Percentiles rank a stretch among this genome's conserved stretches.
These are phyloP conservation scores for Ceyx margarethae DNA, from an alignment of 2,113 vertebrate species.

Conservation along the genomic window DNA sequence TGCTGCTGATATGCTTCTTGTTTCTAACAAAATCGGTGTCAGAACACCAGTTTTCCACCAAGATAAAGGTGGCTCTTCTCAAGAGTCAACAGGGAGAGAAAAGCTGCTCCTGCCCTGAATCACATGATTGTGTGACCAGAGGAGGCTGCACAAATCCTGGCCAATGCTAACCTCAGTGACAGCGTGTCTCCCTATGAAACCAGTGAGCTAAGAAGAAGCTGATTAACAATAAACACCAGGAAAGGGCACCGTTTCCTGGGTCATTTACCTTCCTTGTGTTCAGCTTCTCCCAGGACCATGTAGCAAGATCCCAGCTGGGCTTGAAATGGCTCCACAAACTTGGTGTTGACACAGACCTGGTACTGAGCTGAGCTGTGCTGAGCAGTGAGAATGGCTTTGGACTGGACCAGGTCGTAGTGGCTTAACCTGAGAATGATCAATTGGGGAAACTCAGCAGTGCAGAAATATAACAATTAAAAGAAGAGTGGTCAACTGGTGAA, in stretches of 20 bases:
- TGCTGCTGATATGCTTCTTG: neutral
- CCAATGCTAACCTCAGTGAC: neutral
- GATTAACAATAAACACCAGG: neutral
- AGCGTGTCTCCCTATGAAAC: neutral
- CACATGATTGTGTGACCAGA: accelerated
- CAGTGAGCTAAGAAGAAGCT: neutral
- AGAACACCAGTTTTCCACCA: neutral
- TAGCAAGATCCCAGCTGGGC: conserved; percentile 85
- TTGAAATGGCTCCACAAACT: conserved; percentile 89
- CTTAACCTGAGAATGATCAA: conserved; percentile 71
- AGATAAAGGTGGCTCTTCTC: neutral
- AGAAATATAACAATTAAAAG: neutral
- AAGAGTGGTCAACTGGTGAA: neutral
- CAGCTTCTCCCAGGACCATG: conserved; percentile 85
- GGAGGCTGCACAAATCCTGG: accelerated
- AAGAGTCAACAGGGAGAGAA: neutral
- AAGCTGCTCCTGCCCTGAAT: neutral
- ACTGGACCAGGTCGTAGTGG: conserved; percentile 78
- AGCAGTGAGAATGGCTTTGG: conserved; percentile 75
- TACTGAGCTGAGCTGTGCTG: conserved; percentile 78
- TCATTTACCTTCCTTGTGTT: conserved; percentile 79
- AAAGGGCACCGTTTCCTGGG: neutral
- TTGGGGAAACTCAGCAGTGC: neutral
- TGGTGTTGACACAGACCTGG: conserved; percentile 77
- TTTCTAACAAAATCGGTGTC: neutral